These are phyloP conservation scores for Caenorhabditis becei DNA, from an alignment of 2,888 invertebrate species.

Conservation along the genomic window DNA sequence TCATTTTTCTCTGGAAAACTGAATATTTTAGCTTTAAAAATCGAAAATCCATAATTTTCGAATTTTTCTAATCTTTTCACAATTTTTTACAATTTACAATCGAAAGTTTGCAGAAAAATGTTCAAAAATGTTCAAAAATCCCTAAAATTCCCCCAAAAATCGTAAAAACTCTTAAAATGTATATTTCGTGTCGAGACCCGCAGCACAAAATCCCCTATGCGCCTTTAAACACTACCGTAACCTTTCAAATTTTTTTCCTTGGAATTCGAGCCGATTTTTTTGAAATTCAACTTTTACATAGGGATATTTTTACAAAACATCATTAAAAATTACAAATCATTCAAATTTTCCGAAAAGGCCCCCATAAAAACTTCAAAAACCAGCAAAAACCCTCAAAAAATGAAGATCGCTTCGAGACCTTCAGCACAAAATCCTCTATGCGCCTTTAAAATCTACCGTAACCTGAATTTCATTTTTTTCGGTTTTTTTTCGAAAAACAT, in stretches of 20 bases:
- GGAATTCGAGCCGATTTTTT: not conserved
- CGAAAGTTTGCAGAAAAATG: not conserved
- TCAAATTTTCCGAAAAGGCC: not conserved
- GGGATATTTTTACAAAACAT: not conserved
- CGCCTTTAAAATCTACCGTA: constrained; percentile 19
- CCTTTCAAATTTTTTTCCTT: not conserved
- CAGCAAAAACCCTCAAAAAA: not conserved
- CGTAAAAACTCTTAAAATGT: not conserved
- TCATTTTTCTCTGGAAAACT: not conserved
- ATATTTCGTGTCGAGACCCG: not conserved
- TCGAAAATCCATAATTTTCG: too few species aligned
- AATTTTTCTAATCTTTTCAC: too few species aligned
- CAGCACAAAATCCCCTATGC: not conserved
- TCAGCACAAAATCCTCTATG: not conserved
- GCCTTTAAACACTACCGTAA: not conserved
- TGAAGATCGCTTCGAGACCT: not conserved
- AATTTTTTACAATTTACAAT: not conserved
- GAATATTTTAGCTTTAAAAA: too few species aligned
- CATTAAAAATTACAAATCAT: not conserved
- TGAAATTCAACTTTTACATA: not conserved
- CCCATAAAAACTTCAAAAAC: not conserved
- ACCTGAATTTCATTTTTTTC: not conserved
- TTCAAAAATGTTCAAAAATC: not conserved
- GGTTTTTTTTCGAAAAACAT: not conserved
- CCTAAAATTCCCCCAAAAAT: not conserved